These are phyloP conservation scores for Diarsia rubi DNA, from an alignment of 2,888 invertebrate genomes.

Conservation along the genomic window DNA sequence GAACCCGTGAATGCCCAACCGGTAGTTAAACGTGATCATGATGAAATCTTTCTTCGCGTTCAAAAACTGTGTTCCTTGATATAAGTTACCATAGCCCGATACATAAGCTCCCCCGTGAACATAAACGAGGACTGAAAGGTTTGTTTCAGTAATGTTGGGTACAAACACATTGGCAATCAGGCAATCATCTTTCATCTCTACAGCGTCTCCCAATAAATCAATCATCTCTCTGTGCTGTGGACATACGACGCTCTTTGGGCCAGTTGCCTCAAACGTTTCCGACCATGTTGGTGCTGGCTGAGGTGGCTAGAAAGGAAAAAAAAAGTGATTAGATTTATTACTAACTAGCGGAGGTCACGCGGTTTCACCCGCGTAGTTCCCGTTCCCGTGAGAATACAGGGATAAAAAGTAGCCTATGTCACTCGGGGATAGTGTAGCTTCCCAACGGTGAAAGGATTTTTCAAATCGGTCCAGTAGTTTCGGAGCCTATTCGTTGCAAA, in stretches of 20 bases:
- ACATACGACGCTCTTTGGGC: conserved; percentile 38
- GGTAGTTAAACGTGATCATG: conserved; percentile 71
- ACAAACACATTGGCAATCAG: conserved; percentile 81
- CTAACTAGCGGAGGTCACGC: no score
- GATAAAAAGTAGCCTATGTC: no score
- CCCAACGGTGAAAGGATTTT: no score
- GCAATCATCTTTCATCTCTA: conserved; percentile 75
- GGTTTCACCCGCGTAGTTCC: no score
- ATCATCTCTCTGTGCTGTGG: not conserved
- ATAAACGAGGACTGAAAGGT: conserved; percentile 71
- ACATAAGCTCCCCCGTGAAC: conserved; percentile 75
- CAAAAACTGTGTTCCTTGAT: conserved; percentile 27
- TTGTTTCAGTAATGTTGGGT: conserved; percentile 73
- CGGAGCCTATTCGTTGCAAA: no score
- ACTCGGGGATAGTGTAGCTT: no score
- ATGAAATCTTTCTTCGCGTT: conserved; percentile 65
- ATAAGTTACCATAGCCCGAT: conserved; percentile 46
- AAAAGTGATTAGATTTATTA: not conserved
- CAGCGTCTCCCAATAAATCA: not conserved
- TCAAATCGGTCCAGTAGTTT: no score
- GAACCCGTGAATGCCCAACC: conserved; percentile 71
- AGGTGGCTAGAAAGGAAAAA: conserved; percentile 58
- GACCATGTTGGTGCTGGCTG: conserved; percentile 47
- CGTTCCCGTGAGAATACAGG: no score
- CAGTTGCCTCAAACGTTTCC: conserved; percentile 33